A percentile compares a stretch with the other conserved stretches of the same genome.
Evolutionary conservation across 2,113 vertebrate species (phyloP).

Genomic region (Pseudorasbora parva): DNA sequence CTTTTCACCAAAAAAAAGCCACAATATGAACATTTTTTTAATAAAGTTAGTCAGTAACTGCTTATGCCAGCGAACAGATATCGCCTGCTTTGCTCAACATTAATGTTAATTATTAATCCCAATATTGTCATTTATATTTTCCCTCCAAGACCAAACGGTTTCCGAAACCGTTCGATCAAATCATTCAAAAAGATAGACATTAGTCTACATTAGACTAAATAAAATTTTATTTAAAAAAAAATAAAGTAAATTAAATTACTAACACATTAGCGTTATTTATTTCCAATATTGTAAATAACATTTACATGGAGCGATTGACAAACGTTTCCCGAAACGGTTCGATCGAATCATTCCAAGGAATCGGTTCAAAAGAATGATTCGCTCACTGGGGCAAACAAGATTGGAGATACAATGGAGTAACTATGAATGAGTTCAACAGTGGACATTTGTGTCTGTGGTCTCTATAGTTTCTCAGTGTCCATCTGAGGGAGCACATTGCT

Average conservation of each 20-base stretch:
- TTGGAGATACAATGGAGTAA: background rate
- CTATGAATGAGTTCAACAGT: slow-evolving; percentile 1
- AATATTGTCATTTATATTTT: background rate
- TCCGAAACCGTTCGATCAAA: background rate
- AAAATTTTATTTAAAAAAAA: too few relatives aligned
- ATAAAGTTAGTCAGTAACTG: too few relatives aligned
- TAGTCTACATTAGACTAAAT: background rate
- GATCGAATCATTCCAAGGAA: background rate
- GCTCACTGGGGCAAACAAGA: background rate
- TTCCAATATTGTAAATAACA: background rate
- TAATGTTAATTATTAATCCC: background rate
- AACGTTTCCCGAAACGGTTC: background rate
- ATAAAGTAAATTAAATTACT: background rate
- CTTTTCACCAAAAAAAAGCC: too few relatives aligned
- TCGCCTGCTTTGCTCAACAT: too few relatives aligned
- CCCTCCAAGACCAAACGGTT: background rate
- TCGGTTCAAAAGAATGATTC: slow-evolving; percentile 10
- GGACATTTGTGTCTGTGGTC: background rate
- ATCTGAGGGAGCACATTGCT: slow-evolving; percentile 17
- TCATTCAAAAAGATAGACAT: background rate
- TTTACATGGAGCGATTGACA: background rate
- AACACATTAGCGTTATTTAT: background rate
- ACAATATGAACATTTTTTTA: too few relatives aligned
- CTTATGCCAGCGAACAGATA: too few relatives aligned
- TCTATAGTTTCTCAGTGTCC: background rate